Evolutionary conservation across 2,797 vertebrate genomes (phyloP), one percentile per base, ranked within the genome.

Genomic region (Rhinatrema bivittatum): DNA sequence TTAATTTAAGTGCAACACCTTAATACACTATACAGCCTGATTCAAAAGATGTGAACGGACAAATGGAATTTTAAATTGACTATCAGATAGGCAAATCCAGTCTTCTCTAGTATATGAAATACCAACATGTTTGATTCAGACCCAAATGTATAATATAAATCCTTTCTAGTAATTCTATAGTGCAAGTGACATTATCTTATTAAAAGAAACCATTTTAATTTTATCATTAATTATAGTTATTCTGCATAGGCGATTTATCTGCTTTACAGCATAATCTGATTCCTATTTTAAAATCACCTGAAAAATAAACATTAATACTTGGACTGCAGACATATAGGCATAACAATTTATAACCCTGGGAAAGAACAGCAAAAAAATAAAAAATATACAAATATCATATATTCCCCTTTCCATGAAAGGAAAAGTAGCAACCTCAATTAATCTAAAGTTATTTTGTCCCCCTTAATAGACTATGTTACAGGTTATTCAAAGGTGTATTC

Each of bases 261-360:
- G 28, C 25, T 53, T 53, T 56, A 42, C 28, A 54, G 54, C 34
- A 58, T 54, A 42, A 66, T 62, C 36, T 57, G 66, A 61, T 50
- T 70, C 60, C 51, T 62, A 59, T 50, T 53, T 58, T 39, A 56
- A 60, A 50, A 10, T 42, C 50, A 50, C 57, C 66, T 63, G 60
- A 42, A 56, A 39, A 55, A 74, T 25, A 57, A 65, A 74, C 55
- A 76, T 74, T 68, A 53, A 68, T 57, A 60, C 50, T 62, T 52
- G 58, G 59, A 66, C 62, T 77, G 70, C 50, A 81, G 70, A 76
- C 74, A 47, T 72, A 82, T 70, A 93, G 91, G 90, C 89, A 93
- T 86, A 79, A 86, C 86, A 86, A 86, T 90, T 87, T 90, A 80
- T 83, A 78, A 86, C 73, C 81, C 81, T 82, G 79, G 78, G 70